phyloP scores from a whole-genome alignment of 2,888 invertebrate species.

The Trissolcus japonicus region DNA sequence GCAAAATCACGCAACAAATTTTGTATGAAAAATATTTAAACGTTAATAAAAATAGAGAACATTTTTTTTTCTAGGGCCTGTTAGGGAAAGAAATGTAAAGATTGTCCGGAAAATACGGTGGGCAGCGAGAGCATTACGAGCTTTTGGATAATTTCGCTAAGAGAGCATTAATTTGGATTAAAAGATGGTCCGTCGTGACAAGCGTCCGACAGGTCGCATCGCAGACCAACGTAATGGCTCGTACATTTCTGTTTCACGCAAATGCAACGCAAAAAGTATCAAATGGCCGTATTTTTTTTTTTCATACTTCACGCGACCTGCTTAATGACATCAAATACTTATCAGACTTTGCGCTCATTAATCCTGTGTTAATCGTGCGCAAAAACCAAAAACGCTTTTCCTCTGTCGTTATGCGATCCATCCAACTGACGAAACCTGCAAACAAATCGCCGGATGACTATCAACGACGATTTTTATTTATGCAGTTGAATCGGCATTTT shows the following conservation, averaged over 20 bases:
- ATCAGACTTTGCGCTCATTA: conserved; percentile 42
- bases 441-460: conserved; percentile 34
- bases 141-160: conserved; percentile 72
- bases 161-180: conserved; percentile 73
- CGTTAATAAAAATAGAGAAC: no score
- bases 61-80: no score
- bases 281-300: conserved; percentile 52
- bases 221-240: conserved; percentile 54
- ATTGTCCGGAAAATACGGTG: conserved; percentile 42
- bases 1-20: no score
- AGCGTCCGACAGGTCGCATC: conserved; percentile 59
- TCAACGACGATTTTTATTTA: conserved; percentile 28
- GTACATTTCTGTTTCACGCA: conserved; percentile 45
- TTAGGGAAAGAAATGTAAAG: conserved; percentile 37
- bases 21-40: no score
- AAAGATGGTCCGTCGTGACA: conserved; percentile 68
- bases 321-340: conserved; percentile 51
- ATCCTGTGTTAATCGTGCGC: conserved; percentile 40
- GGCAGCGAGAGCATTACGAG: conserved; percentile 64
- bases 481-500: no score
- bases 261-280: conserved; percentile 45
- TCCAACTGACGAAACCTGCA: conserved; percentile 28
- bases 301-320: conserved; percentile 41
- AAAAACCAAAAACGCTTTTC: conserved; percentile 39
- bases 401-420: conserved; percentile 31